These are phyloP conservation scores for Zelleria hepariella DNA, from an alignment of 2,888 invertebrate species.

Conservation along the genomic window DNA sequence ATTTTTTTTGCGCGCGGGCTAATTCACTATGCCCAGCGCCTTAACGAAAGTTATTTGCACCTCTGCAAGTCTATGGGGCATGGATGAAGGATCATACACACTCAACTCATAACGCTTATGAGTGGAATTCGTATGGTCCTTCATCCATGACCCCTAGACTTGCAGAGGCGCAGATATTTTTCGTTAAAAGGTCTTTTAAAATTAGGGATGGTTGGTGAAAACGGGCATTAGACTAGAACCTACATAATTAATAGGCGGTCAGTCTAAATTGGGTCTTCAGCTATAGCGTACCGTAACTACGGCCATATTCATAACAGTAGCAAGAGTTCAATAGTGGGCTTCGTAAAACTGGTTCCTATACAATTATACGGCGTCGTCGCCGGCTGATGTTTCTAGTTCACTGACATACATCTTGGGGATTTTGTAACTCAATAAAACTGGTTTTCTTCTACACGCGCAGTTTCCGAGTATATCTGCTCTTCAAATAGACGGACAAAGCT, in stretches of 20 bases:
- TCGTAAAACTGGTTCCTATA: conserved; percentile 5
- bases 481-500: neutral
- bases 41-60: too few relatives aligned
- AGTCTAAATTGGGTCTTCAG: neutral
- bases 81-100: too few relatives aligned
- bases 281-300: neutral
- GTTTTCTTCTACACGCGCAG: neutral
- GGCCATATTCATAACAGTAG: conserved; percentile 8
- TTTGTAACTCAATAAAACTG: conserved; percentile 17
- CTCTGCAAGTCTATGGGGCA: too few relatives aligned
- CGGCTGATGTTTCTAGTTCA: conserved; percentile 33
- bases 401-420: conserved; percentile 27
- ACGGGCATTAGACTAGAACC: too few relatives aligned
- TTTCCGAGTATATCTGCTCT: neutral
- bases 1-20: too few relatives aligned
- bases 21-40: too few relatives aligned
- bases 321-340: neutral
- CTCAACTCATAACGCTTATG: too few relatives aligned
- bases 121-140: too few relatives aligned
- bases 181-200: too few relatives aligned
- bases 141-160: too few relatives aligned
- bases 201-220: too few relatives aligned
- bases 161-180: too few relatives aligned
- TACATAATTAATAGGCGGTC: neutral
- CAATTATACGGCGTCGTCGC: conserved; percentile 24